Percentiles rank a stretch among this genome's conserved stretches.
Conservation (phyloP, 1,140 invertebrate genomes). For the Coenobita brevimanus region DNA sequence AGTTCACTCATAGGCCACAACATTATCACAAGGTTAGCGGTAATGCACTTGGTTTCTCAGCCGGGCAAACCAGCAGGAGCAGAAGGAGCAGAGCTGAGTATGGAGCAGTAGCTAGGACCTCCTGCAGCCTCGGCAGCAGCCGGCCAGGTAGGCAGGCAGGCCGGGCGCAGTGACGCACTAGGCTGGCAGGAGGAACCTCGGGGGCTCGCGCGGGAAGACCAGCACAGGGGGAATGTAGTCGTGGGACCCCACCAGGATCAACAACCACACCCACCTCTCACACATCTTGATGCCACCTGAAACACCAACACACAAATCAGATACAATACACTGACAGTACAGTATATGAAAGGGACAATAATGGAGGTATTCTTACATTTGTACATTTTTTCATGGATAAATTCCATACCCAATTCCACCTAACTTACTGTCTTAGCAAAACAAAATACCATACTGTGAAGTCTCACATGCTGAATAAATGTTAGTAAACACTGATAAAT, state of each 20-base stretch:
- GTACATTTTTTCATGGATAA: too few relatives aligned
- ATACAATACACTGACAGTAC: neutral
- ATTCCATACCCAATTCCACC: too few relatives aligned
- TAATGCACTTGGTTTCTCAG: constrained; percentile 39
- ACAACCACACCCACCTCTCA: constrained; percentile 2
- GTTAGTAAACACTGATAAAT: too few relatives aligned
- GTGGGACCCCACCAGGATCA: constrained; percentile 25
- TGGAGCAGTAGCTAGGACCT: neutral
- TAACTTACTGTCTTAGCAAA: too few relatives aligned
- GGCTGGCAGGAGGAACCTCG: constrained; percentile 52
- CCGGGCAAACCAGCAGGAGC: constrained; percentile 12
- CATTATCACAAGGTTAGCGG: constrained; percentile 51
- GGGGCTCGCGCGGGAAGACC: constrained; percentile 56
- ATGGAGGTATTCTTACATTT: too few relatives aligned
- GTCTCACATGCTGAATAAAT: too few relatives aligned
- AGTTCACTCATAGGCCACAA: constrained; percentile 43
- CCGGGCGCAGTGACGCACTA: constrained; percentile 8
- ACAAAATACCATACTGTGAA: too few relatives aligned
- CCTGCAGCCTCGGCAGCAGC: constrained; percentile 28
- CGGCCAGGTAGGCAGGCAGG: neutral
- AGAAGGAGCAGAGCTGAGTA: neutral
- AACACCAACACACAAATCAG: neutral
- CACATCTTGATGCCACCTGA: constrained; percentile 28
- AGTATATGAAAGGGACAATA: too few relatives aligned
- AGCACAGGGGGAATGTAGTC: constrained; percentile 43